Evolutionary conservation across 2,888 invertebrate species (phyloP).

Genomic region (Morinoia aosen): DNA sequence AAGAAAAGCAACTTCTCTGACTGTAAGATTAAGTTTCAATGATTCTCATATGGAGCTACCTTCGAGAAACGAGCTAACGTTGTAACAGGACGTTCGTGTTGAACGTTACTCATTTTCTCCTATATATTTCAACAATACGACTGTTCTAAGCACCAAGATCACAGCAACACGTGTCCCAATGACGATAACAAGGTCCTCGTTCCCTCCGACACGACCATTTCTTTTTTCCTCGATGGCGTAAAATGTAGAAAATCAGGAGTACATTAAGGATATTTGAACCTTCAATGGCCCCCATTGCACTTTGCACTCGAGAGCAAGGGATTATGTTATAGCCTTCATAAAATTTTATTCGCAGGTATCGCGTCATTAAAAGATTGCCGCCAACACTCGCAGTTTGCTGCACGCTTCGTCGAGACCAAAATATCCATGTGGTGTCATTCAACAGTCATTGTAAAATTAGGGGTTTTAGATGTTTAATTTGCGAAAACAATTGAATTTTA

Average conservation of each 20-base stretch:
- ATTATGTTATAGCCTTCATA: background rate
- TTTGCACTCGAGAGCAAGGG: background rate
- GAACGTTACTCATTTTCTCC: too few relatives aligned
- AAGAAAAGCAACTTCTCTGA: too few relatives aligned
- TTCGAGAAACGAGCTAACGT: too few relatives aligned
- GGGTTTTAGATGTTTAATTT: too few relatives aligned
- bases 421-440: too few relatives aligned
- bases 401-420: too few relatives aligned
- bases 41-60: too few relatives aligned
- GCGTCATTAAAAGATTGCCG: background rate
- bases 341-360: background rate
- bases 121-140: background rate
- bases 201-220: background rate
- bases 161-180: background rate
- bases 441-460: too few relatives aligned
- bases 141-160: background rate
- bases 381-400: too few relatives aligned
- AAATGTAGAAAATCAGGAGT: background rate
- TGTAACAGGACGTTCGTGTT: too few relatives aligned
- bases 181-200: background rate
- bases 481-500: too few relatives aligned
- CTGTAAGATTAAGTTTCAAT: too few relatives aligned
- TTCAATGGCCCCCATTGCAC: background rate
- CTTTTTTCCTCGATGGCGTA: background rate
- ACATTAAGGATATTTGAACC: background rate